These are phyloP conservation scores for Picus viridis DNA, from an alignment of 2,797 vertebrate genomes.

Conservation along the genomic window DNA sequence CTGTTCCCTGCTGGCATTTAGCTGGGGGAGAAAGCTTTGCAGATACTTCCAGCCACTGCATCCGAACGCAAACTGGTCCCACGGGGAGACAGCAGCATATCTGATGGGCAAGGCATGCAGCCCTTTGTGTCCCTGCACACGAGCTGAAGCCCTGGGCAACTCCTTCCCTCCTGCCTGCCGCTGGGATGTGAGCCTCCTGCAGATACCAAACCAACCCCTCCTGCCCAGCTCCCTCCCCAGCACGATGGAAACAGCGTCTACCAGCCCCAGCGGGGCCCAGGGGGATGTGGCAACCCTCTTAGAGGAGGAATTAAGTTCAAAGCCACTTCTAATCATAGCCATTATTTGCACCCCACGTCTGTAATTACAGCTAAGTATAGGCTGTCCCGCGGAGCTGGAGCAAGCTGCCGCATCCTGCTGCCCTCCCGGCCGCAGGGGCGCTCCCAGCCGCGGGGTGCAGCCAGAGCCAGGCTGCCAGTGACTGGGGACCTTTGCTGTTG, in stretches of 20 bases:
- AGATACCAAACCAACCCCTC: background rate
- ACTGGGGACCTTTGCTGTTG: background rate
- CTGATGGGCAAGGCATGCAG: accelerated
- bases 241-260: slow-evolving; percentile 18
- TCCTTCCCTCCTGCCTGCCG: background rate
- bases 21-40: background rate
- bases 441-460: background rate
- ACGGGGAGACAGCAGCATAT: accelerated
- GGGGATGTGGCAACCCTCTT: slow-evolving; percentile 23
- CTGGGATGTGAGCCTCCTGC: background rate
- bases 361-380: slow-evolving; percentile 39
- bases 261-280: background rate
- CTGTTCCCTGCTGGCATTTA: background rate
- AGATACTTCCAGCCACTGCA: background rate
- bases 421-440: background rate
- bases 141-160: background rate
- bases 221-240: background rate
- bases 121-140: accelerated
- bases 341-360: slow-evolving; percentile 36
- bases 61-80: accelerated
- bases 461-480: background rate
- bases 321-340: slow-evolving; percentile 32
- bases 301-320: slow-evolving; percentile 40
- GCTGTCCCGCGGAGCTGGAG: slow-evolving; percentile 15
- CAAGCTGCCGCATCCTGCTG: background rate